These are phyloP conservation scores for Hemistola chrysoprasaria DNA, from an alignment of 2,888 invertebrate species.

Conservation along the genomic window DNA sequence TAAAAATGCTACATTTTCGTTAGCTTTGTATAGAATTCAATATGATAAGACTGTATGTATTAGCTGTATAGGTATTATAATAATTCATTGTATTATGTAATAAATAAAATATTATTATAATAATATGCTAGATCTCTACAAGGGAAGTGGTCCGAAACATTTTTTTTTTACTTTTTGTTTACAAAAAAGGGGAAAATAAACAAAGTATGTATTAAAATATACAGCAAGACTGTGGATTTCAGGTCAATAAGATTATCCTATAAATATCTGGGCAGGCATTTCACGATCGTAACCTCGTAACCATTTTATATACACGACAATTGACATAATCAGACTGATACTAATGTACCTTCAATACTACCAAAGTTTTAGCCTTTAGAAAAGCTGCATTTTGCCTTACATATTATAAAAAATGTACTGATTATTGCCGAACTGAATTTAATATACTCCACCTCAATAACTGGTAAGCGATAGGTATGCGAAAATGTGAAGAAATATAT, in stretches of 20 bases:
- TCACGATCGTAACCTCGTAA: conserved; percentile 9
- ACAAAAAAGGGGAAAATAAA: conserved; percentile 7
- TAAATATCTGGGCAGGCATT: conserved; percentile 7
- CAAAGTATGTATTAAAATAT: no score
- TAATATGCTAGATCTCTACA: conserved; percentile 78
- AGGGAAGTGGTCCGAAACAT: conserved; percentile 32
- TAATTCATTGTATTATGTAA: conserved; percentile 49
- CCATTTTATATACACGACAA: conserved; percentile 32
- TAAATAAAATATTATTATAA: conserved; percentile 47
- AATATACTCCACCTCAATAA: no score
- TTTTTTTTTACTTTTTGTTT: conserved; percentile 25
- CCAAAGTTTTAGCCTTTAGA: conserved; percentile 70
- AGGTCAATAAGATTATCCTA: conserved; percentile 7
- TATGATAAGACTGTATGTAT: conserved; percentile 71
- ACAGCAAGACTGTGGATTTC: conserved; percentile 35
- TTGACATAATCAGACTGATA: conserved; percentile 54
- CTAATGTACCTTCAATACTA: conserved; percentile 65
- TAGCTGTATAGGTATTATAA: conserved; percentile 38
- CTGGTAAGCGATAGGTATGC: background rate
- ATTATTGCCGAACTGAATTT: no score
- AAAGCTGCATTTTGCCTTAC: conserved; percentile 20
- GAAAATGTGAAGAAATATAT: no score
- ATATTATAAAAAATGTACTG: conserved; percentile 4
- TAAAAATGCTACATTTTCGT: conserved; percentile 41
- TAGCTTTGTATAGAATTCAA: conserved; percentile 55